Base-by-base conservation (phyloP, 2,113 vertebrate species). In the Blennius ocellaris region DNA sequence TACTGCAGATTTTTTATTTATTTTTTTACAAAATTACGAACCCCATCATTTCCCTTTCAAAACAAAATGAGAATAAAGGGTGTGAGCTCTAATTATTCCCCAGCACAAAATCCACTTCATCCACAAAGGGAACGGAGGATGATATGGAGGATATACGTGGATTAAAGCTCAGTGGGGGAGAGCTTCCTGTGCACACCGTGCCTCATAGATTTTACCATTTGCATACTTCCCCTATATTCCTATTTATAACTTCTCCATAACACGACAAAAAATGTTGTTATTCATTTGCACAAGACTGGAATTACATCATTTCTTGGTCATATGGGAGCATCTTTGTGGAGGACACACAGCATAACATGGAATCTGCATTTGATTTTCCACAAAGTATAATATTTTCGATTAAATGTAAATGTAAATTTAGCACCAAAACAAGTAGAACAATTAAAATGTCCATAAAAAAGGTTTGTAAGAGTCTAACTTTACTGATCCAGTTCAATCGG, bases 271-370 rank as follows among this genome's bases (percentile, higher is more conserved):
- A 67, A 75, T 69, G 58, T 69, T 85, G 61, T 70, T 88, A 77
- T 81, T 80, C 77, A 69, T 86, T 78, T 79, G 72, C 37, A 58
- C 51, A 59, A 53, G 49, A 14, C 69, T 61, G 41, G 12, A 59
- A 66, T 49, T 14, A n/a, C 48, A 70, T 17, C 11, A 21, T 73
- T 52, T 41, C 37, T 56, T 43, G 30, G 60, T 69, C 51, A 57
- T 30, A 15, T 59, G 71, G 75, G 49, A 73, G 66, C 21, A 1
- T n/a, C n/a, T n/a, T 72, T 74, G 71, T 43, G 70, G 39, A 70
- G 38, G 48, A 36, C 12, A 16, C 5, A 30, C 4, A 30, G 21
- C 21, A 30, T 30, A 30, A 30, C 4, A 30, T 4, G 21, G 21
- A 30, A 30, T 30, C 4, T 30, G 21, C 21, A 30, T 2, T 2